Evolutionary conservation across 2,797 vertebrate species (phyloP), one percentile per base, ranked within the genome.

Genomic region (Hydrolagus colliei): DNA sequence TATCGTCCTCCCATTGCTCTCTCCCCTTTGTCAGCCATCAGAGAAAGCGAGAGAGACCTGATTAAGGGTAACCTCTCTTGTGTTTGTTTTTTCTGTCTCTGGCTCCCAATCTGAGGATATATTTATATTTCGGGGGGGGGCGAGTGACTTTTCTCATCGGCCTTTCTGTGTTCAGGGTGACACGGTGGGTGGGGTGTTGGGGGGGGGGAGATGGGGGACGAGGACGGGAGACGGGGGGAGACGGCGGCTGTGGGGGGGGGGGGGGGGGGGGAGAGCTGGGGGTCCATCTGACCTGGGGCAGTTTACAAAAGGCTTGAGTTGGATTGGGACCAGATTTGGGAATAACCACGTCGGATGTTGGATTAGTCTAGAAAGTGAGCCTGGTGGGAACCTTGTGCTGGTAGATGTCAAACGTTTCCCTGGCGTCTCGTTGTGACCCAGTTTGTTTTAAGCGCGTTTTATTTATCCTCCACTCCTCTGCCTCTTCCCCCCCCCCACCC

Each of bases 281-380:
- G 27, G 16, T 82, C 62, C 27, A 35, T 65, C 79, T 32, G 2
- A 35, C 68, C 59, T 35, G 9, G 35, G 22, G 41, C 14, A 63
- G 7, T 27, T 7, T 22, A 22, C 61, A 68, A 4, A 14, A 18
- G 63, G 41, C 79, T 82, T 1, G 63, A 20, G 79, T 65, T 41
- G 79, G 79, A 68, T 82, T 68, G 79, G 1, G 79, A 82, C 68
- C 63, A 68, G 41, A 68, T 65, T n/a, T 27, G 27, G 41, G 79
- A 22, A 67, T 68, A 32, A 9, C 68, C 79, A 67, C 63, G 20
- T 63, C 62, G 78, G 78, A 80, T 27, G 32, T 67, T 65, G 78
- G 79, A 68, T 82, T 82, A 82, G 79, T 68, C 22, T 10, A 35
- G 79, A 35, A 82, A 82, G 20, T 82, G 79, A 82, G 79, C 79